A percentile compares a stretch with the other conserved stretches of the same genome.
These are phyloP conservation scores for Leptatherina wallacei DNA, from an alignment of 2,797 vertebrate genomes.

Conservation along the genomic window DNA sequence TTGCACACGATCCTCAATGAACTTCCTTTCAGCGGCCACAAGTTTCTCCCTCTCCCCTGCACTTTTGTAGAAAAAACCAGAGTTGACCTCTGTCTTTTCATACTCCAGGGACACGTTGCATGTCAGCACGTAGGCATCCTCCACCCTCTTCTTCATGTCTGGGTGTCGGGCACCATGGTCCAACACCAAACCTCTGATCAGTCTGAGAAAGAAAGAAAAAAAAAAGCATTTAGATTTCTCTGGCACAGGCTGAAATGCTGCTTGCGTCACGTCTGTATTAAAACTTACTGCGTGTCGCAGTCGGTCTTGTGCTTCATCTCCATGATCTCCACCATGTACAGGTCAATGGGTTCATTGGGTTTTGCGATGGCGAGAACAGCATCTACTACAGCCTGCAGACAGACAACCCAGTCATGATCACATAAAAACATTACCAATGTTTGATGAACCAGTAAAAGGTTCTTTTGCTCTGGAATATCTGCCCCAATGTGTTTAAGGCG, in stretches of 20 bases:
- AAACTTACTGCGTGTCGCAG: slow-evolving; percentile 92
- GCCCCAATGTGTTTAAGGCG: neutral
- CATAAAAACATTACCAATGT: neutral
- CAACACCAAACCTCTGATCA: slow-evolving; percentile 94
- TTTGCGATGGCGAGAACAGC: slow-evolving; percentile 91
- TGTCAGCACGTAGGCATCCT: slow-evolving; percentile 92
- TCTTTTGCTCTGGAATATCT: too few species aligned
- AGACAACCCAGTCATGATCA: neutral
- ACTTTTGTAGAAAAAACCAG: slow-evolving; percentile 98
- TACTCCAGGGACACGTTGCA: slow-evolving; percentile 97
- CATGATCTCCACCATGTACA: slow-evolving; percentile 99
- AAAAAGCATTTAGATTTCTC: slow-evolving; percentile 1
- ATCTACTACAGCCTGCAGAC: slow-evolving; percentile 92
- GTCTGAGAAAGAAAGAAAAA: slow-evolving; percentile 67
- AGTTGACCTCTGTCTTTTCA: slow-evolving; percentile 98
- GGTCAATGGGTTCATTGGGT: slow-evolving; percentile 91
- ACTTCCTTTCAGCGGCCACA: slow-evolving; percentile 95
- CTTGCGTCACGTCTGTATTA: neutral
- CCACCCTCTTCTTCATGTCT: slow-evolving; percentile 97
- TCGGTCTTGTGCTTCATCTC: slow-evolving; percentile 99
- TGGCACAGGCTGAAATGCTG: neutral
- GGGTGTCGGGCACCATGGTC: slow-evolving; percentile 97
- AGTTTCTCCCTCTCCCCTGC: slow-evolving; percentile 94
- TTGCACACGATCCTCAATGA: slow-evolving; percentile 94
- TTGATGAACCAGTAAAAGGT: too few species aligned